Conservation (phyloP, 1,140 invertebrate genomes). For the Drosophila simulans region DNA sequence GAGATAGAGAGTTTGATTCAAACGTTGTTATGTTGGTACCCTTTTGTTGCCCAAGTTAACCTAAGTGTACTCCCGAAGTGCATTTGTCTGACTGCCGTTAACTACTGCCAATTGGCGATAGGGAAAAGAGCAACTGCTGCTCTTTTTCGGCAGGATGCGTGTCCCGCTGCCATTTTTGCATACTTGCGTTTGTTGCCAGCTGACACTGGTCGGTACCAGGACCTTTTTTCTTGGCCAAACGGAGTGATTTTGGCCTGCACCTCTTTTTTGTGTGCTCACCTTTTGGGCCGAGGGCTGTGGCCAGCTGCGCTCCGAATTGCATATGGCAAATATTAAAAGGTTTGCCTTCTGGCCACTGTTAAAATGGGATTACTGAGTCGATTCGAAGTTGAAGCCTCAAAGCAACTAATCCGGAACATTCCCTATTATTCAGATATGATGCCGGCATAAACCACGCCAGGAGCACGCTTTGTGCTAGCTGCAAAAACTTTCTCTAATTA, state of each 20-base stretch:
- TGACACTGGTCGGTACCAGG: slow-evolving; percentile 33
- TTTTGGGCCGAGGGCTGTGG: not conserved
- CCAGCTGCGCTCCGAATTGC: slow-evolving; percentile 6
- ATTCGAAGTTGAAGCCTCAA: not conserved
- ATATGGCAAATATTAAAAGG: slow-evolving; percentile 23
- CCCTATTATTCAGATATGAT: slow-evolving; percentile 10
- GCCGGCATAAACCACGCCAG: slow-evolving; percentile 13
- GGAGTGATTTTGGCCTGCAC: slow-evolving; percentile 12
- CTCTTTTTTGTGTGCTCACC: slow-evolving; percentile 10
- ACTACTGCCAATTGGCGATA: slow-evolving; percentile 63
- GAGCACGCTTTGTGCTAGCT: slow-evolving; percentile 15
- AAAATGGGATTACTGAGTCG: slow-evolving; percentile 2
- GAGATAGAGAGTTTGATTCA: too few relatives aligned
- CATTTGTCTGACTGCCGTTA: slow-evolving; percentile 23
- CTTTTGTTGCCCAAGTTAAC: too few relatives aligned
- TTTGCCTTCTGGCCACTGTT: slow-evolving; percentile 1
- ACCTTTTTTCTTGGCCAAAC: slow-evolving; percentile 18
- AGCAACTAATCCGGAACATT: not conserved
- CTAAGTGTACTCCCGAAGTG: not conserved
- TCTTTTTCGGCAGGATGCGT: slow-evolving; percentile 44
- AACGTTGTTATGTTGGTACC: too few relatives aligned
- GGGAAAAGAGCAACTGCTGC: slow-evolving; percentile 59
- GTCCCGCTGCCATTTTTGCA: slow-evolving; percentile 42
- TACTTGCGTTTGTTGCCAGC: slow-evolving; percentile 48
- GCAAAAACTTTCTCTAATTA: slow-evolving; percentile 43